phyloP scores from a whole-genome alignment of 2,888 invertebrate genomes.

The Plemyria rubiginata region DNA sequence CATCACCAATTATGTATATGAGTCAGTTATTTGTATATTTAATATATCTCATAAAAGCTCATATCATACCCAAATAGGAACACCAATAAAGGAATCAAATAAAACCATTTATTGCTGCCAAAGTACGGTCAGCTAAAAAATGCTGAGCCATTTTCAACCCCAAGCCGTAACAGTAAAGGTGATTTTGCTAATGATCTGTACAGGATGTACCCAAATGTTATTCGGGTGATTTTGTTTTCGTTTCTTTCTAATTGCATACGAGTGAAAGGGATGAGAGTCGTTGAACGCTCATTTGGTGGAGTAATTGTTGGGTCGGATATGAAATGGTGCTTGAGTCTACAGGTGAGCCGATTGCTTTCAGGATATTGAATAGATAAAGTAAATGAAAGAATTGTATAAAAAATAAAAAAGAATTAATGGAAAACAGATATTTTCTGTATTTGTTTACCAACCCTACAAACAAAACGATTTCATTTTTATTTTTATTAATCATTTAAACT shows the following conservation, averaged over 20 bases:
- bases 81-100: slow-evolving; percentile 44
- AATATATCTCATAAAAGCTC: slow-evolving; percentile 37
- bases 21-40: slow-evolving; percentile 33
- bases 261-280: slow-evolving; percentile 29
- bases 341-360: slow-evolving; percentile 11
- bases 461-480: slow-evolving; percentile 1
- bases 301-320: slow-evolving; percentile 19
- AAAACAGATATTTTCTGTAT: background rate
- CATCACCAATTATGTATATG: slow-evolving; percentile 32
- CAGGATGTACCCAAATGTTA: slow-evolving; percentile 12
- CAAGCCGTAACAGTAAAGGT: slow-evolving; percentile 18
- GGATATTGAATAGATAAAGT: slow-evolving; percentile 17
- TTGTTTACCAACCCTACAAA: slow-evolving; percentile 1
- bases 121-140: slow-evolving; percentile 34
- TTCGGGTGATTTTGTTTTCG: slow-evolving; percentile 35
- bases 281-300: slow-evolving; percentile 29
- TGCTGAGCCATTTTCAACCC: slow-evolving; percentile 20
- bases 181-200: slow-evolving; percentile 16
- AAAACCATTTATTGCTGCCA: slow-evolving; percentile 38
- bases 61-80: slow-evolving; percentile 40
- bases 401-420: slow-evolving; percentile 11
- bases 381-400: slow-evolving; percentile 10
- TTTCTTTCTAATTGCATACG: slow-evolving; percentile 34
- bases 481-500: background rate
- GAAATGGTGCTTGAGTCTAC: slow-evolving; percentile 7